Evolutionary conservation across 2,797 vertebrate species (phyloP).

Genomic region (Odontamblyopus lacepedii): DNA sequence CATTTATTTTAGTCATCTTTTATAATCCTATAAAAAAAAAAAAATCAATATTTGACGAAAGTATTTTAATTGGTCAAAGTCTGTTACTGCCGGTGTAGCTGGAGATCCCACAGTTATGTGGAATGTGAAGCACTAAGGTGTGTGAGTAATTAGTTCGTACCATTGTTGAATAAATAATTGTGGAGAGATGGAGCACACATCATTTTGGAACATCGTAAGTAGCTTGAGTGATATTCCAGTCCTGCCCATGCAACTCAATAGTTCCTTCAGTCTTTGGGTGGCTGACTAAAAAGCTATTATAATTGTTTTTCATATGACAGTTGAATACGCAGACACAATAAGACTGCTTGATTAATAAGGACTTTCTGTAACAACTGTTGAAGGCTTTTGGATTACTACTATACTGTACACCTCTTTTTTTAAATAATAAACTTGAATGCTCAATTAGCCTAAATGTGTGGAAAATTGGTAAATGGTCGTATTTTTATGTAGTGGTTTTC

Average conservation of each 20-base stretch:
- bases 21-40: too few species aligned
- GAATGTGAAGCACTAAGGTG: background rate
- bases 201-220: background rate
- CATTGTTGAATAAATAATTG: background rate
- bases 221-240: background rate
- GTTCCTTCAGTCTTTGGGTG: background rate
- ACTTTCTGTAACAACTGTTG: too few species aligned
- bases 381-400: too few species aligned
- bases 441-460: too few species aligned
- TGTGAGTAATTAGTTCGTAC: background rate
- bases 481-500: too few species aligned
- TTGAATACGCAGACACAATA: background rate
- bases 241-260: background rate
- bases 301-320: background rate
- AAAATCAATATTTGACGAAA: too few species aligned
- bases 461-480: too few species aligned
- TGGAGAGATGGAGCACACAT: background rate
- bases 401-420: too few species aligned
- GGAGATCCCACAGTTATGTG: background rate
- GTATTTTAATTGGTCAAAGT: constrained; percentile 31
- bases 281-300: background rate
- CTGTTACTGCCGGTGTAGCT: constrained; percentile 19
- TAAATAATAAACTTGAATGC: too few species aligned
- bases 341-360: background rate
- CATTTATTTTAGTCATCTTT: background rate